phyloP scores from a whole-genome alignment of 2,113 vertebrate species.

The Phylloscopus trochiloides region DNA sequence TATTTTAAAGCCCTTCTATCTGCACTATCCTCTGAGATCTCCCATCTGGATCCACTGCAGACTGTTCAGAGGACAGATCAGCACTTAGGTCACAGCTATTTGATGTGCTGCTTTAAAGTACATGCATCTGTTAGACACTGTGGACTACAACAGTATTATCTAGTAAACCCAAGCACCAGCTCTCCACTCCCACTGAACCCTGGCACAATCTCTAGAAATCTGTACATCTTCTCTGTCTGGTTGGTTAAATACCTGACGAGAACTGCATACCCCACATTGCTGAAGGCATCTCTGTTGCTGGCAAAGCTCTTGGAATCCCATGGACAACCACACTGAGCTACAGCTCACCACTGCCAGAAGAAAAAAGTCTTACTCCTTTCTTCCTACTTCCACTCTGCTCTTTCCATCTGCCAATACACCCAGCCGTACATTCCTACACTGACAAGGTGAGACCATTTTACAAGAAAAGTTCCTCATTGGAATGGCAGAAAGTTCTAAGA shows the following conservation, averaged over 20 bases:
- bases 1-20: background rate
- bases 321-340: background rate
- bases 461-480: background rate
- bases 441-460: background rate
- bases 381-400: background rate
- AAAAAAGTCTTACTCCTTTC: background rate
- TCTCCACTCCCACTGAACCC: background rate
- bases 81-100: background rate
- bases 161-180: background rate
- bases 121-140: accelerated
- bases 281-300: background rate
- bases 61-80: background rate
- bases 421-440: background rate
- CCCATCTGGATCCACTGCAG: background rate
- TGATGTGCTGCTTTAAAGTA: background rate
- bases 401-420: background rate
- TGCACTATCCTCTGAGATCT: background rate
- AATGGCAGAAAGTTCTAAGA: background rate
- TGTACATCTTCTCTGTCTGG: background rate
- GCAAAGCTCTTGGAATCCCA: background rate
- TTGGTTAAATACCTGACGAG: background rate
- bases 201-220: background rate
- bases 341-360: background rate
- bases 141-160: background rate
- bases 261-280: background rate